Evolutionary conservation across 2,797 vertebrate genomes (phyloP), one percentile per base, ranked within the genome.

Genomic region (Selene dorsalis): DNA sequence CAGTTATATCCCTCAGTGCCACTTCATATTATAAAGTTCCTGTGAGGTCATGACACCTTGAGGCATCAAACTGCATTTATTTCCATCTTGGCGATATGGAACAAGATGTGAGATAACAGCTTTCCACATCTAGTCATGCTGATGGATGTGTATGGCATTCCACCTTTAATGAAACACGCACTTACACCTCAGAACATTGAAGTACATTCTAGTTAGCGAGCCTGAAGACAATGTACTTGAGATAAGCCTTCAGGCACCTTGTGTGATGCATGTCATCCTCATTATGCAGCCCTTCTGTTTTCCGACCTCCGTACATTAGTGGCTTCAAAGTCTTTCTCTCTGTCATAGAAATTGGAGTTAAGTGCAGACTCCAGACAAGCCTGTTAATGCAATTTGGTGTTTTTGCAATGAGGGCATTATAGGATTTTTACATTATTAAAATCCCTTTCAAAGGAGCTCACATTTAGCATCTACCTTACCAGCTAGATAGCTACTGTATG

Each of bases 251-350:
- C 22, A 17, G 59, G 76, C 69, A 2, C 50, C 48, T 75, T 65
- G 61, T 72, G 35, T 52, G 55, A 84, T 68, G 73, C 77, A 85
- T 9, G 26, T 84, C 80, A 86, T 89, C 73, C 79, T 88, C 64
- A 76, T 88, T 83, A 88, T 67, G 26, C 70, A 3, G 0, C 72
- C 32, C 58, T 65, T 73, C 75, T 58, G 71, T 79, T 78, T 79
- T 38, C 11, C 60, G 22, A 64, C 61, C 57, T 83, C 79, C 78
- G 80, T 50, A 77, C 75, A 73, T 4, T 8, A 79, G 28, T 30
- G 22, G 75, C 72, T 83, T 87, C 73, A 87, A 79, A 73, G 77
- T 73, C 41, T 70, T 35, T 52, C 17, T 73, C 22, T 50, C 64
- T 68, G 20, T 66, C 65, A 26, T 67, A 35, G 75, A 75, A 81